Conservation (phyloP, 1,140 invertebrate genomes). For the Tetragonula clypearis region DNA sequence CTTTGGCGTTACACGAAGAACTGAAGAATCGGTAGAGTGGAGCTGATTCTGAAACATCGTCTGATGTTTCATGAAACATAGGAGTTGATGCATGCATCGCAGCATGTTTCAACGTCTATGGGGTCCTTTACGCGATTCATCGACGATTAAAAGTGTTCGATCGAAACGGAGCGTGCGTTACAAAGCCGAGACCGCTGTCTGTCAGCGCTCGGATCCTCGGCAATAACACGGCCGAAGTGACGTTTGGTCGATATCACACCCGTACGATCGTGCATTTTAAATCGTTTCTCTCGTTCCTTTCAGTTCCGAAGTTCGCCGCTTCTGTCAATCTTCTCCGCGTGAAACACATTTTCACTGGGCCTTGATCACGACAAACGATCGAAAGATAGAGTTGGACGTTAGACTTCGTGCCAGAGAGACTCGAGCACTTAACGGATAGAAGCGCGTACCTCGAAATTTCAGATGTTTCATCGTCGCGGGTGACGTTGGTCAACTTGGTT, state of each 20-base stretch:
- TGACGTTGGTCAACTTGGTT: neutral
- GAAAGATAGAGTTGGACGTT: neutral
- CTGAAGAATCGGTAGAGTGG: no score
- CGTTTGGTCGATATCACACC: conserved; percentile 3
- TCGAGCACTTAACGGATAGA: neutral
- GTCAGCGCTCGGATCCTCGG: neutral
- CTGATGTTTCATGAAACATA: no score
- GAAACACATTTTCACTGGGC: neutral
- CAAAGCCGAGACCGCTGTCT: neutral
- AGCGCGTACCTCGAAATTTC: no score
- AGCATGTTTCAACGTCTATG: no score
- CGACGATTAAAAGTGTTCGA: neutral
- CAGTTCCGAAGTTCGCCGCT: neutral
- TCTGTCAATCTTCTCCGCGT: neutral
- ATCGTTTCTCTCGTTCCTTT: neutral
- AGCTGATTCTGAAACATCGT: no score
- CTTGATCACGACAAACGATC: no score
- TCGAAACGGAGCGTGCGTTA: neutral
- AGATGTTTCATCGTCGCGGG: neutral
- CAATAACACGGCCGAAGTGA: neutral
- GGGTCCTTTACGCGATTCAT: no score
- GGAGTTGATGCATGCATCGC: no score
- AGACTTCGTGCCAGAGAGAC: neutral
- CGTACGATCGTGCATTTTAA: neutral
- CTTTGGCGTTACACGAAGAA: no score